A percentile compares a stretch with the other conserved stretches of the same genome.
These are phyloP conservation scores for Amazona vittata DNA, from an alignment of 2,113 vertebrate species.

Conservation along the genomic window DNA sequence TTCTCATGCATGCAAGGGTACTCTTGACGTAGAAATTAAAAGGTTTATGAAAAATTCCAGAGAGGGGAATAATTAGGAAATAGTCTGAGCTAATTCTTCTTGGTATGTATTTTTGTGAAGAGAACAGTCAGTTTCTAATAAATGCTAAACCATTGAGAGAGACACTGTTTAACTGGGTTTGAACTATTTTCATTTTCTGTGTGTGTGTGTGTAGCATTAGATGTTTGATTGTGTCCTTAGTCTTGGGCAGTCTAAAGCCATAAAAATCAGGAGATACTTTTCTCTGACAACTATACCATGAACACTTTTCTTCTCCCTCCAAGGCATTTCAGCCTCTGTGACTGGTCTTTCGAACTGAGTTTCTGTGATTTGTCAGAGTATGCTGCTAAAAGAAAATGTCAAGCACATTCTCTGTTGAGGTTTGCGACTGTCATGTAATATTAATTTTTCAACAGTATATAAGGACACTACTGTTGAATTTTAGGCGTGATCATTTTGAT, in stretches of 20 bases:
- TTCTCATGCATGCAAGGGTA: background rate
- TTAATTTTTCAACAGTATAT: conserved; percentile 30
- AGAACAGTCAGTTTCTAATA: background rate
- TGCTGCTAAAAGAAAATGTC: conserved; percentile 47
- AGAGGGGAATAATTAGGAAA: background rate
- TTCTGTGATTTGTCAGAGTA: conserved; percentile 22
- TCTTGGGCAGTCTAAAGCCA: background rate
- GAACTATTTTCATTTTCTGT: background rate
- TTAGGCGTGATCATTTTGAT: background rate
- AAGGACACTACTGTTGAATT: background rate
- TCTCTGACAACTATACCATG: background rate
- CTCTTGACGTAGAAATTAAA: background rate
- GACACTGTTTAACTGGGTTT: background rate
- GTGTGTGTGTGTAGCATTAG: background rate
- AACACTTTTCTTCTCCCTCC: conserved; percentile 10
- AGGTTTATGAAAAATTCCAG: background rate
- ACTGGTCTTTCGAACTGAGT: conserved; percentile 35
- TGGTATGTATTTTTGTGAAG: background rate
- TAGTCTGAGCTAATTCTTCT: background rate
- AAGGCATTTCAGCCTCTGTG: background rate
- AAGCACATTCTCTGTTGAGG: background rate
- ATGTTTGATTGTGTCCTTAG: background rate
- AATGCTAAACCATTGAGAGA: background rate
- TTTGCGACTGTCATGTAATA: conserved; percentile 28
- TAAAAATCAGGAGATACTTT: conserved; percentile 12